phyloP scores from a whole-genome alignment of 1,140 invertebrate genomes.

The Habropoda laboriosa region DNA sequence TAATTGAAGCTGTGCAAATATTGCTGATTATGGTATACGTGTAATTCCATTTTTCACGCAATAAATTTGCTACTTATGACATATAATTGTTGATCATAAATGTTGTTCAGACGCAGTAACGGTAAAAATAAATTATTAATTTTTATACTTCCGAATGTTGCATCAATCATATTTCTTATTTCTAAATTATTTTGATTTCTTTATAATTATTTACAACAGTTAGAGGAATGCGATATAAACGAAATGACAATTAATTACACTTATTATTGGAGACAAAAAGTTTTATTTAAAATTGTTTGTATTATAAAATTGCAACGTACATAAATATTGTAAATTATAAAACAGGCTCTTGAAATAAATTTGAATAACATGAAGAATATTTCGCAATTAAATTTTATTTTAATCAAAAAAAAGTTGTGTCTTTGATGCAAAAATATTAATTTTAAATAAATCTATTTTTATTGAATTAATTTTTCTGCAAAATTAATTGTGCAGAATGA shows the following conservation, averaged over 20 bases:
- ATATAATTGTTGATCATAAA: background rate
- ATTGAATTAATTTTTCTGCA: background rate
- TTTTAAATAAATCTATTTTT: too few relatives aligned
- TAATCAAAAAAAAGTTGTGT: background rate
- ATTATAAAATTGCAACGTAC: background rate
- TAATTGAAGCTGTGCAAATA: conserved; percentile 12
- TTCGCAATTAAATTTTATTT: conserved; percentile 1
- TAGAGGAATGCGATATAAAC: conserved; percentile 11
- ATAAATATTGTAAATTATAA: conserved; percentile 24
- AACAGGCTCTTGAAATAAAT: conserved; percentile 17
- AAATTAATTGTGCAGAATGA: background rate
- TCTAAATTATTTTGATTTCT: background rate
- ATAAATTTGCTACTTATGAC: conserved; percentile 10
- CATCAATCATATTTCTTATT: background rate
- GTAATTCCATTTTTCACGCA: background rate
- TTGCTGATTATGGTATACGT: background rate
- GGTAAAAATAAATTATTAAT: conserved; percentile 9
- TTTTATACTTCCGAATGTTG: conserved; percentile 18
- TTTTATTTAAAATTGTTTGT: too few relatives aligned
- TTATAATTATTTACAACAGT: background rate
- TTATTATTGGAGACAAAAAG: too few relatives aligned
- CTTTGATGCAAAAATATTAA: too few relatives aligned
- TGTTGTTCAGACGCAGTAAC: background rate
- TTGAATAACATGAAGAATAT: conserved; percentile 11
- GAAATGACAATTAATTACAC: too few relatives aligned